Evolutionary conservation across 1,140 invertebrate genomes (phyloP).

Genomic region (fruit fly (Drosophila melanogaster)): DNA sequence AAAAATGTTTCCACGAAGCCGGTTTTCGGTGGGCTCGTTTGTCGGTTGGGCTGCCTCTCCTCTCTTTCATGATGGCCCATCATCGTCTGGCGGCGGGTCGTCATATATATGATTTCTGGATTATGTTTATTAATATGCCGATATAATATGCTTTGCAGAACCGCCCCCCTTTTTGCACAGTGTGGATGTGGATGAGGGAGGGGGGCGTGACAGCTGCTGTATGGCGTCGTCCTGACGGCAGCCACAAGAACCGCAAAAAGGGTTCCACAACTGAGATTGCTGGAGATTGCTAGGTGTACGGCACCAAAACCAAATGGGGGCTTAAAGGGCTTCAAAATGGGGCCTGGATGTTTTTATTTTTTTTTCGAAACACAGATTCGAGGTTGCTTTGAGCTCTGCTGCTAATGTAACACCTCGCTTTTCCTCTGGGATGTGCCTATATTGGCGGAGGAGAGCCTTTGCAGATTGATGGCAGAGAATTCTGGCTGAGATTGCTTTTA

Average conservation of each 20-base stretch:
- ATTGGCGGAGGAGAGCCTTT: not conserved
- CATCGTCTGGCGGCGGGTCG: constrained; percentile 10
- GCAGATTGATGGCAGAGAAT: constrained; percentile 4
- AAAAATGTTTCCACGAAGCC: constrained; percentile 21
- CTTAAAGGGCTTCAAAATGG: not conserved
- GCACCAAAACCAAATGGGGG: not conserved
- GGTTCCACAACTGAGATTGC: constrained; percentile 9
- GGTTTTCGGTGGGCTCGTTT: not conserved
- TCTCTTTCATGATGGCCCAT: constrained; percentile 6
- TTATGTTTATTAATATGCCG: constrained; percentile 55
- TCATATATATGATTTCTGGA: constrained; percentile 54
- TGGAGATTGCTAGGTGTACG: not conserved
- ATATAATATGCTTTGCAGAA: constrained; percentile 37
- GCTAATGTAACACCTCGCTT: constrained; percentile 2
- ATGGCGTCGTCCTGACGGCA: constrained; percentile 37
- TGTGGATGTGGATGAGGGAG: constrained; percentile 1
- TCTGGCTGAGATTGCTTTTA: not conserved
- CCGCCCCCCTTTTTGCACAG: not conserved
- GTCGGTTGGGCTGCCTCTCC: not conserved
- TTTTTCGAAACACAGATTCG: not conserved
- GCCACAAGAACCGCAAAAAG: constrained; percentile 30
- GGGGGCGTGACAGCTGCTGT: constrained; percentile 26
- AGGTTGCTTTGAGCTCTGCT: constrained; percentile 10
- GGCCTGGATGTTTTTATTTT: not conserved
- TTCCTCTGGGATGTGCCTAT: not conserved